Conservation (phyloP, 2,888 invertebrate species). For the Tipula vernalis region DNA sequence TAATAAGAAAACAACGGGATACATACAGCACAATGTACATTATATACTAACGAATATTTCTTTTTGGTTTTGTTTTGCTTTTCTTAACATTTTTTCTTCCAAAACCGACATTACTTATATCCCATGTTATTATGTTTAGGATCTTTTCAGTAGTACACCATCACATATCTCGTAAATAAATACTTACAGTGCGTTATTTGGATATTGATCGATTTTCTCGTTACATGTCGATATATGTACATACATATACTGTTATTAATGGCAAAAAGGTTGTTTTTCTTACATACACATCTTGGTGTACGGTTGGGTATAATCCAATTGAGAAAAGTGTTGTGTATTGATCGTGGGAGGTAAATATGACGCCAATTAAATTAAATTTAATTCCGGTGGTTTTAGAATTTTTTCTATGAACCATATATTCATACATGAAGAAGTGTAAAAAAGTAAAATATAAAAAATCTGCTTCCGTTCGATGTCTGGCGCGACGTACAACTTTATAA, state of each 20-base stretch:
- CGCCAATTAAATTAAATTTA: neutral
- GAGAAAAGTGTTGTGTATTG: neutral
- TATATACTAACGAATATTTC: neutral
- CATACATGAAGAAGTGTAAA: no score
- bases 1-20: slow-evolving; percentile 4
- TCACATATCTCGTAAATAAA: neutral
- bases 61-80: neutral
- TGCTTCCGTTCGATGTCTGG: neutral
- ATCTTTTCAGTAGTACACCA: neutral
- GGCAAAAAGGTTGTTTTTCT: neutral
- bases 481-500: neutral
- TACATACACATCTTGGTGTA: neutral
- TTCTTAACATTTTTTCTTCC: neutral
- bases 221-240: neutral
- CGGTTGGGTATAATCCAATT: neutral
- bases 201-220: neutral
- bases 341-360: neutral
- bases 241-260: neutral
- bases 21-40: neutral
- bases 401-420: neutral
- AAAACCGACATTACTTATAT: neutral
- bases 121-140: neutral
- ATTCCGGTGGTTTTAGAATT: neutral
- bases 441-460: neutral
- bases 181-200: neutral